phyloP scores from a whole-genome alignment of 2,113 vertebrate species.

The Megalops atlanticus region DNA sequence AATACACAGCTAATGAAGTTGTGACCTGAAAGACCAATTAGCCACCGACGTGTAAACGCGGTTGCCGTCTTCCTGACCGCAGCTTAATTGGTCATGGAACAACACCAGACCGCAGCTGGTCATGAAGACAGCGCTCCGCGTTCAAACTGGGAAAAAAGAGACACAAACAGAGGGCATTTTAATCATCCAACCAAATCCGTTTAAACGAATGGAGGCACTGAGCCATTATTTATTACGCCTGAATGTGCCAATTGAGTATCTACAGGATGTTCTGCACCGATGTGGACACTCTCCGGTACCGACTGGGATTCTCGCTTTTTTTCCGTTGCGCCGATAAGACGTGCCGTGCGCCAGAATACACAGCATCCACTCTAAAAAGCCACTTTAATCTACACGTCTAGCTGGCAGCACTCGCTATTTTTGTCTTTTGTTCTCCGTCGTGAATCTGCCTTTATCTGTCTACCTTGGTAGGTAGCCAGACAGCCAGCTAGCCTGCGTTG shows the following conservation, averaged over 20 bases:
- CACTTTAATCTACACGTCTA: too few species aligned
- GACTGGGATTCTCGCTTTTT: not conserved
- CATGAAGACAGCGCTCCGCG: not conserved
- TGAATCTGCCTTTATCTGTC: not conserved
- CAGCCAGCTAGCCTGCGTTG: not conserved
- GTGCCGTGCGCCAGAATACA: not conserved
- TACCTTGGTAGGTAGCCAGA: not conserved
- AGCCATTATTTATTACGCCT: not conserved
- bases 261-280: not conserved
- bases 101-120: not conserved
- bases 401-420: not conserved
- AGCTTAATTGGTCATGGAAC: not conserved
- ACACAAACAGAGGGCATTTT: not conserved
- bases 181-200: not conserved
- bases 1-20: not conserved
- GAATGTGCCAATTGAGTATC: not conserved
- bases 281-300: not conserved
- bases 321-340: not conserved
- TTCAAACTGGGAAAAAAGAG: not conserved
- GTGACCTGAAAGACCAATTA: too few species aligned
- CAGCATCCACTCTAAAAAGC: too few species aligned
- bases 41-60: too few species aligned
- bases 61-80: not conserved
- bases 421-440: not conserved
- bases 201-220: not conserved